phyloP scores from a whole-genome alignment of 2,888 invertebrate genomes.

The Phasia obesa region DNA sequence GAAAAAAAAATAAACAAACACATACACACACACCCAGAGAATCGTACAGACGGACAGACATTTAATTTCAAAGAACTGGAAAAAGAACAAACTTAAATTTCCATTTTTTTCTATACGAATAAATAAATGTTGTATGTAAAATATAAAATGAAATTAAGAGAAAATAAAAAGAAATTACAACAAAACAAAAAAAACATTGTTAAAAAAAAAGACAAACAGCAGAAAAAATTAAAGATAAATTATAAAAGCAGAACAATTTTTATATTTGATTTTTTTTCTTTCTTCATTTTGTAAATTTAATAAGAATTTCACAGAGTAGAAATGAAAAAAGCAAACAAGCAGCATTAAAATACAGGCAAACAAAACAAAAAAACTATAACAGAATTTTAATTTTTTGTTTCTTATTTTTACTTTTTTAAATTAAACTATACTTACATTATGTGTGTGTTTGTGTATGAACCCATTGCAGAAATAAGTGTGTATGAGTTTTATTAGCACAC shows the following conservation, averaged over 20 bases:
- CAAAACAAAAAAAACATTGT: slow-evolving; percentile 37
- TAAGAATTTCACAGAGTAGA: slow-evolving; percentile 55
- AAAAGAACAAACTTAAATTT: slow-evolving; percentile 59
- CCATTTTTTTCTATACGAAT: slow-evolving; percentile 22
- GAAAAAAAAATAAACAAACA: too few relatives aligned
- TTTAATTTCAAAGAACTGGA: slow-evolving; percentile 69
- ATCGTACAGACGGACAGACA: slow-evolving; percentile 48
- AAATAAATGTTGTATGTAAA: slow-evolving; percentile 63
- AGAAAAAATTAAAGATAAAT: slow-evolving; percentile 68
- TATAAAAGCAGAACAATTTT: slow-evolving; percentile 60
- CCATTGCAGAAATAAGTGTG: background rate
- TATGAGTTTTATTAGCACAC: slow-evolving; percentile 7
- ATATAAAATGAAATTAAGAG: slow-evolving; percentile 57
- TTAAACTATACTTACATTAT: slow-evolving; percentile 59
- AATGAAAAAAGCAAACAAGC: slow-evolving; percentile 36
- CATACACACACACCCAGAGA: slow-evolving; percentile 24
- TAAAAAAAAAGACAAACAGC: slow-evolving; percentile 49
- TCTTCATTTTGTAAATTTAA: slow-evolving; percentile 47
- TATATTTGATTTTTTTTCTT: slow-evolving; percentile 5
- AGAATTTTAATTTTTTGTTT: slow-evolving; percentile 51
- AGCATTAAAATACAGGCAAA: slow-evolving; percentile 41
- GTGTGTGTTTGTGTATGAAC: slow-evolving; percentile 25
- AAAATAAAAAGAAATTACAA: slow-evolving; percentile 53
- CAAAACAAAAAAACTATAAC: slow-evolving; percentile 47
- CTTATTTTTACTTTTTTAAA: slow-evolving; percentile 4